These are phyloP conservation scores for Lepisosteus osseus DNA, from an alignment of 2,113 vertebrate species.

Conservation along the genomic window DNA sequence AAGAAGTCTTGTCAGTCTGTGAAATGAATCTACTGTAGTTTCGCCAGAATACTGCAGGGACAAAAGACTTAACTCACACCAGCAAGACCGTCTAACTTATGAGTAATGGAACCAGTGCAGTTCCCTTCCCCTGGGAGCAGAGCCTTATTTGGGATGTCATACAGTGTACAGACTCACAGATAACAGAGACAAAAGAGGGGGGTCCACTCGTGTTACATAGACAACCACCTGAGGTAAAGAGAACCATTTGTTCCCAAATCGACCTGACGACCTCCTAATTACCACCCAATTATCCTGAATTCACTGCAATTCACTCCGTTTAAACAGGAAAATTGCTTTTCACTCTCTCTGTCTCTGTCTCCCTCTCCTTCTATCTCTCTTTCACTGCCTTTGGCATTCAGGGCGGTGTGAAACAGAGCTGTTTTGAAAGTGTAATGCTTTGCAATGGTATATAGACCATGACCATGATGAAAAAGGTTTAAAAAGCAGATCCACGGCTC, in stretches of 20 bases:
- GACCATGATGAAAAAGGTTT: conserved; percentile 19
- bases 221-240: conserved; percentile 79
- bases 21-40: conserved; percentile 22
- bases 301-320: conserved; percentile 57
- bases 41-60: conserved; percentile 14
- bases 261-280: conserved; percentile 86
- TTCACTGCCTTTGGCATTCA: background rate
- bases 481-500: background rate
- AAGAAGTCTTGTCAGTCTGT: conserved; percentile 1
- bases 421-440: conserved; percentile 18
- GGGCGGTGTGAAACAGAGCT: background rate
- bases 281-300: conserved; percentile 83
- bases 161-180: conserved; percentile 39
- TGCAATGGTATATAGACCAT: conserved; percentile 5
- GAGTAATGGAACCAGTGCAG: conserved; percentile 36
- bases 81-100: conserved; percentile 22
- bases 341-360: conserved; percentile 21
- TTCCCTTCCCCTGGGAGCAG: conserved; percentile 33
- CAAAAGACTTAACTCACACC: background rate
- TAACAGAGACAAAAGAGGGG: conserved; percentile 51
- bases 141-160: conserved; percentile 54
- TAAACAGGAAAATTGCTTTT: conserved; percentile 58
- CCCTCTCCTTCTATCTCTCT: conserved; percentile 17
- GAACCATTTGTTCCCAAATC: conserved; percentile 76
- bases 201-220: conserved; percentile 63